Conservation (phyloP, 2,113 vertebrate genomes). For the Parotia lawesii region DNA sequence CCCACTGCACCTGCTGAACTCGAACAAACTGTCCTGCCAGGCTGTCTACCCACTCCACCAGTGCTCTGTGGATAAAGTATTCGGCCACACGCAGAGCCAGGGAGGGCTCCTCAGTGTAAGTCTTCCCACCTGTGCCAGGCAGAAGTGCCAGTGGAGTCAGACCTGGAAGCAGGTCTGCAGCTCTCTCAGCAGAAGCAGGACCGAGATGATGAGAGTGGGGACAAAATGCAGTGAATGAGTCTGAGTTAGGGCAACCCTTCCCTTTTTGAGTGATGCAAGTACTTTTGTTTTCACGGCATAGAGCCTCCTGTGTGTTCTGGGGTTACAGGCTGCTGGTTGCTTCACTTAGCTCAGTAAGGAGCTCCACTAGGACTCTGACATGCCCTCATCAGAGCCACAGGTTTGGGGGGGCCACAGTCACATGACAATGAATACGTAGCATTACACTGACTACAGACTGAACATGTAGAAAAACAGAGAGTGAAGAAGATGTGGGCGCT, state of each 20-base stretch:
- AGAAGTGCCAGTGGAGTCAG: neutral
- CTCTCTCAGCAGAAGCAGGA: neutral
- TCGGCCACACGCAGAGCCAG: conserved; percentile 86
- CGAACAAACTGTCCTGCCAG: conserved; percentile 77
- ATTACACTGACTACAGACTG: neutral
- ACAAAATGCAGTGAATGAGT: neutral
- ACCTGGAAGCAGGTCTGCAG: neutral
- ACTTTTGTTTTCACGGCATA: neutral
- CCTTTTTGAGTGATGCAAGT: neutral
- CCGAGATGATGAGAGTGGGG: neutral
- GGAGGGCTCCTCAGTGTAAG: conserved; percentile 95
- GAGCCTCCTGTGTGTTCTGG: neutral
- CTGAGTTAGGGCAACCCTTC: neutral
- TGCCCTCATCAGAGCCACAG: neutral
- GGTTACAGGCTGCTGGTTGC: neutral
- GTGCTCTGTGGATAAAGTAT: conserved; percentile 85
- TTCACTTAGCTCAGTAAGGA: neutral
- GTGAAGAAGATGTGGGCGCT: neutral
- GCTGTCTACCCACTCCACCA: conserved; percentile 82
- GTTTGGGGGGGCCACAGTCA: neutral
- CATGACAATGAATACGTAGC: fast-evolving
- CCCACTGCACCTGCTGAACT: conserved; percentile 74
- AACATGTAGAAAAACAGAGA: neutral
- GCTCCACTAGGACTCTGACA: neutral
- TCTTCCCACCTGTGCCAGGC: neutral